Base-by-base conservation (phyloP, 2,797 vertebrate genomes). In the Pangasius larnaudii region DNA sequence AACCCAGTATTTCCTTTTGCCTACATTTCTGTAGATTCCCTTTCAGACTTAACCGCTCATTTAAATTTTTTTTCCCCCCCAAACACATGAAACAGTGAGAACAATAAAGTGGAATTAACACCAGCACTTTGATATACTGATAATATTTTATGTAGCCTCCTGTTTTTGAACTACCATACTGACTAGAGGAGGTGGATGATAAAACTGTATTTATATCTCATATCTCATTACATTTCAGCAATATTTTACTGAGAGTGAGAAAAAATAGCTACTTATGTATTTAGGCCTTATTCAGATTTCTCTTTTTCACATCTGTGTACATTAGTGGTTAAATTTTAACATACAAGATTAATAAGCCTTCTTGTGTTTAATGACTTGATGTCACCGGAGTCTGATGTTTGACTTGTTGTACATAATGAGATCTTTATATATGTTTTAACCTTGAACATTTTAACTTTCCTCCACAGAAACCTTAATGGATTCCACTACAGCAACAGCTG, bases 401-500 rank as follows among this genome's bases (percentile, higher is more conserved):
- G 67, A 82, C 27, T n/a, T 71, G 9, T 18, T 56, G 42, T 85
- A 56, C 69, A 74, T 56, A 77, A 42, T 24, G 39, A 42, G 69
- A 58, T 85, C 56, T 85, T 78, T 80, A 85, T 85, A 30, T 56
- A 89, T 3, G 84, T 94, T 84, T 95, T 89, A 89, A 27, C 53
- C n/a, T 49, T 85, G 33, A 92, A 69, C 89, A 2, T 85, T 91
- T 86, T 67, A 90, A 61, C 86, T 93, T 83, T 49, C 89, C 93
- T 92, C 93, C 91, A 85, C 97, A 99, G 99, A 99, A 95, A 99
- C 96, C 0, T 95, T 99, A 93, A 99, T 99, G 98, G 99, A 99
- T 92, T 99, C 99, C 88, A 99, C 98, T 10, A 99, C 98, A 0
- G 99, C 98, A 0, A 99, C 99, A 0, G 99, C 99, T 1, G 99